phyloP scores from a whole-genome alignment of 2,888 invertebrate species.

The Neuroscelio doddi region DNA sequence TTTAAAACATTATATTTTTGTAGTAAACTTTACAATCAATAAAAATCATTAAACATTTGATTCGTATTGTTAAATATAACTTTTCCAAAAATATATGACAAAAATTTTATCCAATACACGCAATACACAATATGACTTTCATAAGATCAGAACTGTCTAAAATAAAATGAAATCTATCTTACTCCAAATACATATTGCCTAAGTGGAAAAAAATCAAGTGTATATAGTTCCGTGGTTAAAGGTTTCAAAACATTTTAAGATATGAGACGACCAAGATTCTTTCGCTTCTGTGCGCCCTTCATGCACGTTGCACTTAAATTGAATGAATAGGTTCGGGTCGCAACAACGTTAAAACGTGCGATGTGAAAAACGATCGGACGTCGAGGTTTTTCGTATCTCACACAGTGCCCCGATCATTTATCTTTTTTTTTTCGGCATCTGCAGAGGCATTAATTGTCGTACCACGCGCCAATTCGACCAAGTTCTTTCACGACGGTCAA shows the following conservation, averaged over 20 bases:
- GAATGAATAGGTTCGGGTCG: constrained; percentile 41
- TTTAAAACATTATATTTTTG: too few relatives aligned
- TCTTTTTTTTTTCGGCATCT: constrained; percentile 31
- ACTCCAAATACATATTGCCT: neutral
- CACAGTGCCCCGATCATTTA: constrained; percentile 33
- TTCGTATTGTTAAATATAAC: too few relatives aligned
- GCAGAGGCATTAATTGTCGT: constrained; percentile 39
- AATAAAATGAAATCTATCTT: neutral
- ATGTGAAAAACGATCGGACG: constrained; percentile 41
- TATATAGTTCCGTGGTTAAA: neutral
- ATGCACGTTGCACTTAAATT: constrained; percentile 38
- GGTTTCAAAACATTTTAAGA: constrained; percentile 5
- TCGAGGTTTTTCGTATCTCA: constrained; percentile 41
- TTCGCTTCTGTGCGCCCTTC: constrained; percentile 26
- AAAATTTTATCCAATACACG: too few relatives aligned
- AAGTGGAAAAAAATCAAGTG: neutral
- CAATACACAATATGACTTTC: too few relatives aligned
- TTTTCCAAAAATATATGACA: too few relatives aligned
- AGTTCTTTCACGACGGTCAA: constrained; percentile 21
- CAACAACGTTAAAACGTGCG: constrained; percentile 40
- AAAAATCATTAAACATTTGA: too few relatives aligned
- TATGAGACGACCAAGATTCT: constrained; percentile 32
- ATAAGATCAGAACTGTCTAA: too few relatives aligned
- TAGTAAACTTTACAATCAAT: too few relatives aligned
- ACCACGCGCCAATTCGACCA: constrained; percentile 31